Base-by-base conservation (phyloP, 2,888 invertebrate species). In the Chymomyza caudatula region DNA sequence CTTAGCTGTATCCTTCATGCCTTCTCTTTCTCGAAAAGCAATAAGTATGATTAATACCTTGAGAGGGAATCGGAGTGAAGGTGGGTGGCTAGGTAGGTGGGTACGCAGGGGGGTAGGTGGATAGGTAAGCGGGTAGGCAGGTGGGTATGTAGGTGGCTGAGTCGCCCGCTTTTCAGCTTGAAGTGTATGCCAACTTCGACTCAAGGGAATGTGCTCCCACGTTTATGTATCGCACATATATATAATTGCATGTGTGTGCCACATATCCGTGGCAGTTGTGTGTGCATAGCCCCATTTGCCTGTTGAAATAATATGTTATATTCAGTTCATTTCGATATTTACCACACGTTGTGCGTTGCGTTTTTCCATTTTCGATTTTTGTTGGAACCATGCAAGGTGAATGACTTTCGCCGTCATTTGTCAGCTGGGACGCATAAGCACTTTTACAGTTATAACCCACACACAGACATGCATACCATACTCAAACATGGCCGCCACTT, bases 261-360 rank as follows among this genome's bases (percentile, higher is more conserved):
- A 68, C 8, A 11, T 11, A 4, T 25, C 1, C 25, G 25, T 25
- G 5, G 6, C 4, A 25, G 25, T 25, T 25, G 29, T 37, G 29
- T 37, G 29, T 37, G 29, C 29, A 37, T 37, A 37, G 29, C 29
- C 29, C 29, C 29, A 37, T 37, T 37, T 58, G 71, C 63, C 69
- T 66, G 79, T 67, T 81, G 59, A 73, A 71, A 84, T 78, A 81
- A 81, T 69, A 74, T 75, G 71, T 71, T 67, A 68, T 73, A 74
- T 77, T 70, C 73, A 74, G 61, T 69, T 66, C 65, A 64, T 69
- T 78, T 71, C 63, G 73, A 75, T 66, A 77, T 67, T 63, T 65
- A 20, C 51, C 17, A 20, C 29, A 37, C 29, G 29, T 37, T 37
- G 29, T 11, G 55, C 68, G 43, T 54, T 29, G 62, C 55, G 54